A percentile compares a stretch with the other conserved stretches of the same genome.
phyloP scores from a whole-genome alignment of 2,113 vertebrate genomes.

The Anthoscopus minutus region DNA sequence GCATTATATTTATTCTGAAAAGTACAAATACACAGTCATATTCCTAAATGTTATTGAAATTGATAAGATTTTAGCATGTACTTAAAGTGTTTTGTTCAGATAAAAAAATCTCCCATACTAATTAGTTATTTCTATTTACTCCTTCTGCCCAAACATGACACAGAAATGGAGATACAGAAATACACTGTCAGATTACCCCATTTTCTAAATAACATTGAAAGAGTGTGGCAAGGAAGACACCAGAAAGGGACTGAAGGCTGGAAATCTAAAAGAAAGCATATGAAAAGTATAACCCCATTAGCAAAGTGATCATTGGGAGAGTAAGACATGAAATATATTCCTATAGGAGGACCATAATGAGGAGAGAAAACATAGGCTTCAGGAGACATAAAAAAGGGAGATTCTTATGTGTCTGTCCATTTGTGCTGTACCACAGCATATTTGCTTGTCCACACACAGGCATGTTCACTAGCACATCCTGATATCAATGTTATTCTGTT shows the following conservation, averaged over 20 bases:
- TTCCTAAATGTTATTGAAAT: not conserved
- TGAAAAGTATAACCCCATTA: not conserved
- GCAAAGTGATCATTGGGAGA: not conserved
- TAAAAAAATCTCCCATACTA: not conserved
- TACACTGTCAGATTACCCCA: not conserved
- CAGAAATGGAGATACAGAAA: not conserved
- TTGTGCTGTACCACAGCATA: not conserved
- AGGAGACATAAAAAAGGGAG: not conserved
- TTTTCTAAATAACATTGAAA: not conserved
- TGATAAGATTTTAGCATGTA: not conserved
- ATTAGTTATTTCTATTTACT: not conserved
- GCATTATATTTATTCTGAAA: not conserved
- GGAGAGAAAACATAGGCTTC: not conserved
- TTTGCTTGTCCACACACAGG: not conserved
- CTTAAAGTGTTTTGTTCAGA: not conserved
- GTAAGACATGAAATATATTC: not conserved
- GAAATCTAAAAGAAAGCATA: not conserved
- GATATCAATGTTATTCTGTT: not conserved
- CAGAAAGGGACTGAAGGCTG: not conserved
- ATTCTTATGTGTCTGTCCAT: not conserved
- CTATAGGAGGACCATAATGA: not conserved
- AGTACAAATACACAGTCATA: not conserved
- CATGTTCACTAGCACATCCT: not conserved
- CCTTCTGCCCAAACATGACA: not conserved
- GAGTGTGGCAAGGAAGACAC: not conserved